Evolutionary conservation across 92 coral and sea anemone species (phyloP).

Genomic region (Paramuricea clavata): DNA sequence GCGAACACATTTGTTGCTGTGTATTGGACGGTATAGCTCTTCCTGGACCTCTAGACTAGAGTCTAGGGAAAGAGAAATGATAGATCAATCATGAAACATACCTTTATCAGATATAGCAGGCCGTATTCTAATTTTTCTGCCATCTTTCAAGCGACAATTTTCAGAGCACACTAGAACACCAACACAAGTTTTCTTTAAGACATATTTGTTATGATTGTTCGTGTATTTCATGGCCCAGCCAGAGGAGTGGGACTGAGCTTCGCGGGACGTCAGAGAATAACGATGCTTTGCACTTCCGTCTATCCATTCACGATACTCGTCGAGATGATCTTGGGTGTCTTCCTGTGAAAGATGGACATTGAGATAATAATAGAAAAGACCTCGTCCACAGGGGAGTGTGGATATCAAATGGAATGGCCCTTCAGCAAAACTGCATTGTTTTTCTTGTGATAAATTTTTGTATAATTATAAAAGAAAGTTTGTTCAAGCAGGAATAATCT

Average conservation of each 20-base stretch:
- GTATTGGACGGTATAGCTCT: too few species aligned
- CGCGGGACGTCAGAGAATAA: constrained; percentile 90
- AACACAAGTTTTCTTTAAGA: constrained; percentile 96
- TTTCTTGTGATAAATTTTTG: too few species aligned
- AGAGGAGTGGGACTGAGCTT: constrained; percentile 96
- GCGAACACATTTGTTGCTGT: too few species aligned
- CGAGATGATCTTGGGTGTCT: constrained; percentile 59
- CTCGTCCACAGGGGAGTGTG: not conserved
- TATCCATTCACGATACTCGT: constrained; percentile 92
- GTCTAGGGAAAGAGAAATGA: not conserved
- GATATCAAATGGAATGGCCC: too few species aligned
- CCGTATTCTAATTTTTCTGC: constrained; percentile 87
- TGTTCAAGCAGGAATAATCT: too few species aligned
- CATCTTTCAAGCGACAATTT: constrained; percentile 89
- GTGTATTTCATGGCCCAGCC: constrained; percentile 99
- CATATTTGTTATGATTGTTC: constrained; percentile 96
- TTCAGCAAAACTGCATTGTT: not conserved
- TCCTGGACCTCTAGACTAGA: too few species aligned
- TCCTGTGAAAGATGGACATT: not conserved
- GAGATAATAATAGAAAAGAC: not conserved
- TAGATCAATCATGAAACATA: constrained; percentile 23
- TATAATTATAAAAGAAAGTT: too few species aligned
- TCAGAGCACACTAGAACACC: constrained; percentile 91
- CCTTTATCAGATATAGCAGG: constrained; percentile 99
- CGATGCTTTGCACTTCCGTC: constrained; percentile 92